Evolutionary conservation across 2,797 vertebrate species (phyloP).

Genomic region (Petrocephalus schoutedeni): DNA sequence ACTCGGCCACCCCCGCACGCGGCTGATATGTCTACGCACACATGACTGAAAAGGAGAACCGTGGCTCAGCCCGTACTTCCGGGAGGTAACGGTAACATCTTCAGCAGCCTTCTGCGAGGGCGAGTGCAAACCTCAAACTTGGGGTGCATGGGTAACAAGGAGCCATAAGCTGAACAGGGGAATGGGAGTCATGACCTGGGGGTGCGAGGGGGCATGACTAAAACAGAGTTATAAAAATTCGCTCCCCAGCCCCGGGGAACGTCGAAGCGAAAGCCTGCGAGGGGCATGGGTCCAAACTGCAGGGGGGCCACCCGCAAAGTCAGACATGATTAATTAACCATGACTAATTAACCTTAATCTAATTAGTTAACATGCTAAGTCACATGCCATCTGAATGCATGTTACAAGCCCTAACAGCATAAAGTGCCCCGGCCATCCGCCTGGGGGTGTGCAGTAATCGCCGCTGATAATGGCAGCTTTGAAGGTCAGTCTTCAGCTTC

Average conservation of each 20-base stretch:
- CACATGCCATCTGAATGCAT: slow-evolving; percentile 31
- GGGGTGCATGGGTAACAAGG: neutral
- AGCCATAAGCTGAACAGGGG: neutral
- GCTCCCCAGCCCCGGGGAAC: too few relatives aligned
- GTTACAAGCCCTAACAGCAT: slow-evolving; percentile 8
- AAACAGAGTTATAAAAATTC: neutral
- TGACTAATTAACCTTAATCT: slow-evolving; percentile 46
- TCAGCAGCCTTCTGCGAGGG: neutral
- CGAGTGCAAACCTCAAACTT: neutral
- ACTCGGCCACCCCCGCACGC: neutral
- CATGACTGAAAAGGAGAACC: neutral
- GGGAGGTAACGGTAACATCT: neutral
- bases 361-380: slow-evolving; percentile 42
- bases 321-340: slow-evolving; percentile 25
- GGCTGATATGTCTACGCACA: neutral
- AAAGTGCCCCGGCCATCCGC: neutral
- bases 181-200: neutral
- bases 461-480: slow-evolving; percentile 38
- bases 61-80: neutral
- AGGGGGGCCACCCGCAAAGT: slow-evolving; percentile 30
- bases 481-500: slow-evolving; percentile 42
- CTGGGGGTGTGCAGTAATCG: slow-evolving; percentile 29
- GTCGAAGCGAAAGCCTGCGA: too few relatives aligned
- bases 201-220: neutral
- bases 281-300: neutral